phyloP scores from a whole-genome alignment of 2,888 invertebrate genomes.

The Stramonita haemastoma region DNA sequence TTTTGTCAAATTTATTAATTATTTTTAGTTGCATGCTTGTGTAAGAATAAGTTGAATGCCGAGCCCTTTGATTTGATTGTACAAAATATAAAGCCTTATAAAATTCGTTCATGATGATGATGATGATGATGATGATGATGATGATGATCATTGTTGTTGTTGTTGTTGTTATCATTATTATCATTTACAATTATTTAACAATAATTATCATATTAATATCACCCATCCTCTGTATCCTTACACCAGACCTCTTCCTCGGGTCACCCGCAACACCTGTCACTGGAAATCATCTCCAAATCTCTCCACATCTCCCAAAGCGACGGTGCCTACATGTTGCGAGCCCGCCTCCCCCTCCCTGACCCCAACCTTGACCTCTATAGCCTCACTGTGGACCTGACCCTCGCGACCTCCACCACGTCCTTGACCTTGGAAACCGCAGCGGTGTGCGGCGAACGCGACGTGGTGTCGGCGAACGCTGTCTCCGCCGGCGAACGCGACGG shows the following conservation, averaged over 20 bases:
- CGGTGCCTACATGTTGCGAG: slow-evolving; percentile 51
- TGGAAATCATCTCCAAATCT: slow-evolving; percentile 52
- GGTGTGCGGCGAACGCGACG: slow-evolving; percentile 48
- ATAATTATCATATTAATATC: too few relatives aligned
- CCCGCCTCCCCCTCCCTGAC: slow-evolving; percentile 46
- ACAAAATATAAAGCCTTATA: too few relatives aligned
- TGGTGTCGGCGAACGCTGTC: slow-evolving; percentile 54
- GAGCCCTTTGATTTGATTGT: too few relatives aligned
- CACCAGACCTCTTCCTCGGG: slow-evolving; percentile 47
- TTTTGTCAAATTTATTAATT: neutral
- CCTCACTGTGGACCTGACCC: slow-evolving; percentile 52
- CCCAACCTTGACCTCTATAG: slow-evolving; percentile 48
- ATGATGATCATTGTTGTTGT: neutral
- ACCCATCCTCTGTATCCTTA: neutral
- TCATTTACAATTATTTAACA: too few relatives aligned
- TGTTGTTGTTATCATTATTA: too few relatives aligned
- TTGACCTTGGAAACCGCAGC: slow-evolving; percentile 57
- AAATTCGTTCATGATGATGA: slow-evolving; percentile 13
- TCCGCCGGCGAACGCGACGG: slow-evolving; percentile 45
- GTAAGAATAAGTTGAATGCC: too few relatives aligned
- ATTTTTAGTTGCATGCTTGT: neutral
- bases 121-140: slow-evolving; percentile 32
- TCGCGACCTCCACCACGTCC: slow-evolving; percentile 48
- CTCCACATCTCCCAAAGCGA: slow-evolving; percentile 55
- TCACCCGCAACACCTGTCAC: slow-evolving; percentile 56